Evolutionary conservation across 2,797 vertebrate species (phyloP).

Genomic region (Lepilemur ruficaudatus): DNA sequence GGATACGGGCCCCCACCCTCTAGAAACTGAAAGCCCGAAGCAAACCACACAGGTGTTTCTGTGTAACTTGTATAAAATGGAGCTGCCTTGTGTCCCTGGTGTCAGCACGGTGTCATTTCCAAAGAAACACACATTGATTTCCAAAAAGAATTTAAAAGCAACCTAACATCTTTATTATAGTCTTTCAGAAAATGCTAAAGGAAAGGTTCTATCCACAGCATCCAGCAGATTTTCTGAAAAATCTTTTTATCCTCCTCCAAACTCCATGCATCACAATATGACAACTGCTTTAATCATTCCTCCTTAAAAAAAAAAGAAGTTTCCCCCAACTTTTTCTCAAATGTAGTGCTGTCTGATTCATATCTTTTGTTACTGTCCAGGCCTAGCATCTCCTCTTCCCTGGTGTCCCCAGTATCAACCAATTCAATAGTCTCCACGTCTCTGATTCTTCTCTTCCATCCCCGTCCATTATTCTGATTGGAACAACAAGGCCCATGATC

Average conservation of each 20-base stretch:
- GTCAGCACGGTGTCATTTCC: neutral
- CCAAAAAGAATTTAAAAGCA: neutral
- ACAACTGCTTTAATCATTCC: neutral
- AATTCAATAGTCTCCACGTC: neutral
- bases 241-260: neutral
- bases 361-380: neutral
- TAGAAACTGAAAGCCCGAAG: neutral
- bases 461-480: neutral
- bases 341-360: neutral
- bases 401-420: neutral
- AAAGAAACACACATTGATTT: neutral
- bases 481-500: neutral
- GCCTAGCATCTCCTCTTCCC: neutral
- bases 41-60: neutral
- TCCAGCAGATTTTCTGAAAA: neutral
- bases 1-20: neutral
- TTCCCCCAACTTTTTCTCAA: neutral
- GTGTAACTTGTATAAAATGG: neutral
- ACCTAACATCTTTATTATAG: neutral
- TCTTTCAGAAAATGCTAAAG: conserved; percentile 6
- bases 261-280: neutral
- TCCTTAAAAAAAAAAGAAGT: neutral
- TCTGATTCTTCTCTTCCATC: neutral
- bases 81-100: neutral
- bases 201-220: neutral